Evolutionary conservation across 2,113 vertebrate genomes (phyloP).

Genomic region (Bubo scandiacus): DNA sequence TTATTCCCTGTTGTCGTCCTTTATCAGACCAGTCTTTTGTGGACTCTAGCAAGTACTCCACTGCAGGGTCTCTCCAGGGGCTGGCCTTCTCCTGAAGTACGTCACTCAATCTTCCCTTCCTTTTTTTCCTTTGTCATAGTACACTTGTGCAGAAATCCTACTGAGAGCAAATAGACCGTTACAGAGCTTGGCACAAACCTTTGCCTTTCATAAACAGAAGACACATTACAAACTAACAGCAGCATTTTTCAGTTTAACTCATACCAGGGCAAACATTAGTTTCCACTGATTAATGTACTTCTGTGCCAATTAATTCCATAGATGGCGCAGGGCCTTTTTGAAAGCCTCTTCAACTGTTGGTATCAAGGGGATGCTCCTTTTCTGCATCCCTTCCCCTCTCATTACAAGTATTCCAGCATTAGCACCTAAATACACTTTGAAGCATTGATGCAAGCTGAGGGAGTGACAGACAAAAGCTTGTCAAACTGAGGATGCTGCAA

Average conservation of each 20-base stretch:
- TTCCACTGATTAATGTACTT: constrained; percentile 11
- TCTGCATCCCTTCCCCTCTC: neutral
- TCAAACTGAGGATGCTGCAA: neutral
- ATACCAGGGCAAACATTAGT: neutral
- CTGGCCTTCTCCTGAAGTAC: constrained; percentile 94
- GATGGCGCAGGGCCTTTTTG: neutral
- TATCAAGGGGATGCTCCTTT: neutral
- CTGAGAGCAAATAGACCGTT: constrained; percentile 29
- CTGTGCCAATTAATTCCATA: constrained; percentile 26
- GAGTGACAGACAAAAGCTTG: neutral
- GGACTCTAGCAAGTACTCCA: constrained; percentile 93
- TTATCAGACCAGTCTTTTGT: constrained; percentile 91
- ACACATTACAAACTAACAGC: constrained; percentile 19
- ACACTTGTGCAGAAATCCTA: constrained; percentile 57
- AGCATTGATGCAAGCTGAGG: neutral
- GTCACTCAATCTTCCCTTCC: constrained; percentile 77
- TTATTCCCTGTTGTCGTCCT: constrained; percentile 73
- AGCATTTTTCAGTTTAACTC: constrained; percentile 26
- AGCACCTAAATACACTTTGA: neutral
- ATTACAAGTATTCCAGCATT: neutral
- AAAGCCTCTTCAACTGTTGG: constrained; percentile 22
- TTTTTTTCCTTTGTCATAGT: constrained; percentile 68
- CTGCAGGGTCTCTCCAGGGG: constrained; percentile 88
- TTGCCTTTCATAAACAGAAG: constrained; percentile 7
- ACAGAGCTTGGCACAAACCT: constrained; percentile 32